Base-by-base conservation (phyloP, 2,888 invertebrate species). In the Pristionchus entomophagus region DNA sequence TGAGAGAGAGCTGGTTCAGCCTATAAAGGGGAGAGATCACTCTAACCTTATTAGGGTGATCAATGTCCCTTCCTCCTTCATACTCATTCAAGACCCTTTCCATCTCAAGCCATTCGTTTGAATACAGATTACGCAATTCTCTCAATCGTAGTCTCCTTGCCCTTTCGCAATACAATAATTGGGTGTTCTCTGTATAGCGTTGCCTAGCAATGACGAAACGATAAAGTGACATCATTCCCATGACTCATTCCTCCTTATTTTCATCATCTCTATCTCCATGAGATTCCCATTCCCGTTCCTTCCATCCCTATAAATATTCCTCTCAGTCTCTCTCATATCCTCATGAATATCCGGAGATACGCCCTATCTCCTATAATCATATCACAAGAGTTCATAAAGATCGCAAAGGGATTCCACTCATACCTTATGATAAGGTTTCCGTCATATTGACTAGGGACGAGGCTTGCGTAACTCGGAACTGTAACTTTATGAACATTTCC, bases 171-270 rank as follows among this genome's bases (percentile, higher is more conserved):
- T 56, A 26, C 22, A 56, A 26, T n/a, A n/a, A n/a, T n/a, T n/a
- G n/a, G n/a, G n/a, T n/a, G 32, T 62, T n/a, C 2, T 10, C 62
- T 26, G n/a, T n/a, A 62, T n/a, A 38, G 8, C 14, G 69, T 69
- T 69, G 69, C 69, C 69, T 69, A 69, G 38, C n/a, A n/a, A 69
- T 69, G 38, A 69, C 38, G 69, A 38, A 38, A 69, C 22, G 19
- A 0, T 38, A 0, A n/a, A 35, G 32, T 69, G 38, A 69, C 69
- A 69, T 69, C 69, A 69, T 45, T 45, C 45, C 6, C 45, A 35
- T 62, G 32, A 62, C 29, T 69, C 69, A 22, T 4, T 29, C 62
- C 69, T 38, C 17, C 69, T 38, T 69, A 69, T 69, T 69, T 69
- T 69, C 6, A 41, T 38, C 69, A 69, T 69, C 69, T 38, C 12